Evolutionary conservation across 1,140 invertebrate genomes (phyloP).

Genomic region (Cyclina sinensis): DNA sequence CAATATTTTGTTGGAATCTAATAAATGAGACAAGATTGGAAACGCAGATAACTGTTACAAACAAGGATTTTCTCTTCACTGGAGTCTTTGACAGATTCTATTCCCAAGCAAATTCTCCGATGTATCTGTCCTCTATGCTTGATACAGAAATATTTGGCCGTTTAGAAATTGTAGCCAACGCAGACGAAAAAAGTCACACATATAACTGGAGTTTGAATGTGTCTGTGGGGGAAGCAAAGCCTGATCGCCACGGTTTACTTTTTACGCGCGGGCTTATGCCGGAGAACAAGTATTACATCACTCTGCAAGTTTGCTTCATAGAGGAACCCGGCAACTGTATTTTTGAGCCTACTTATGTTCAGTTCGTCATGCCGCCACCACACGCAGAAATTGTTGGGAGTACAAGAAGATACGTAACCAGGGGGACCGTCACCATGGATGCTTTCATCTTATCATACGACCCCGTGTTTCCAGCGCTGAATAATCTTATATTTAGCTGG

Average conservation of each 20-base stretch:
- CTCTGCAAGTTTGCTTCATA: conserved; percentile 5
- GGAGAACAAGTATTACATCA: background rate
- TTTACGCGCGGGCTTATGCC: conserved; percentile 33
- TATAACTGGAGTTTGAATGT: conserved; percentile 21
- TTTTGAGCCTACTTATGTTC: conserved; percentile 52
- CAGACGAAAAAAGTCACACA: background rate
- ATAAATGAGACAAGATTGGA: conserved; percentile 31
- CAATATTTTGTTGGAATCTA: conserved; percentile 42
- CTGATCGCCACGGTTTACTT: conserved; percentile 24
- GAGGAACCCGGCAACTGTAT: conserved; percentile 42
- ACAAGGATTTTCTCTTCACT: conserved; percentile 41
- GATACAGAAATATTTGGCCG: conserved; percentile 53
- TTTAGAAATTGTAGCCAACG: background rate
- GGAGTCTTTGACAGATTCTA: conserved; percentile 61
- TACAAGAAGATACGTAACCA: conserved; percentile 1
- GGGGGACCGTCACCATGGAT: conserved; percentile 24
- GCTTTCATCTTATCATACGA: conserved; percentile 42
- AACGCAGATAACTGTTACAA: conserved; percentile 30
- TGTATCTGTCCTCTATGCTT: conserved; percentile 54
- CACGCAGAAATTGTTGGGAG: conserved; percentile 55
- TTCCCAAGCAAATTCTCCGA: conserved; percentile 15
- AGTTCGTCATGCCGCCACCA: conserved; percentile 47
- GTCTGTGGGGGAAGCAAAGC: background rate
- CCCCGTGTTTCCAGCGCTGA: background rate
- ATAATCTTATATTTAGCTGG: conserved; percentile 25